Base-by-base conservation (phyloP, 2,888 invertebrate species). In the Lymantria dispar region DNA sequence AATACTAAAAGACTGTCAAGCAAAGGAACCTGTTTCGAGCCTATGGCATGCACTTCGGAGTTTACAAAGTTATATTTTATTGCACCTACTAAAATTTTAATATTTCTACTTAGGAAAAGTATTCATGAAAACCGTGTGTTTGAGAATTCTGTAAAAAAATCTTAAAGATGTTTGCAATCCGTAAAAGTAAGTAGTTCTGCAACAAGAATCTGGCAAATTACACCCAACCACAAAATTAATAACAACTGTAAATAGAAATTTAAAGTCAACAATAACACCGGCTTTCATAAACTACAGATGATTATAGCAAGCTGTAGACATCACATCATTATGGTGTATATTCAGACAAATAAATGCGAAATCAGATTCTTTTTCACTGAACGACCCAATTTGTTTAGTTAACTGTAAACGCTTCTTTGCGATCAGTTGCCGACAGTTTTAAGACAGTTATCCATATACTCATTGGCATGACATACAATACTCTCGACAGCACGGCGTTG, bases 401-500 rank as follows among this genome's bases (percentile, higher is more conserved):
- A 87, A 87, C 87, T 80, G 88, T 87, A 83, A 77, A 78, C 68
- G 65, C 64, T 74, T 74, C 71, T 73, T 74, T 58, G 54, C 64
- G 72, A 68, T 66, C 67, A 60, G 64, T 68, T 61, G 64, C 57
- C 56, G 71, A 13, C 45, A 14, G 69, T 72, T 70, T 77, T 69
- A 69, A 72, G 74, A 79, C 78, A 63, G 70, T 71, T 78, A 80
- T 70, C 75, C 81, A 79, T 75, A 74, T 78, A 81, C 75, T 71
- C 75, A 80, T 74, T 74, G 78, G 77, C 73, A 72, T 77, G 78
- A 76, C 83, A 82, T 72, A 83, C 82, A 81, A 80, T 80, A 73
- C 72, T 68, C 62, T 72, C 67, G 73, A 73, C 75, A 69, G 64
- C 73, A 72, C 72, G 72, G 74, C 67, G 70, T 69, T 62, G 64